Evolutionary conservation across 2,113 vertebrate genomes (phyloP).

Genomic region (Anoplopoma fimbria): DNA sequence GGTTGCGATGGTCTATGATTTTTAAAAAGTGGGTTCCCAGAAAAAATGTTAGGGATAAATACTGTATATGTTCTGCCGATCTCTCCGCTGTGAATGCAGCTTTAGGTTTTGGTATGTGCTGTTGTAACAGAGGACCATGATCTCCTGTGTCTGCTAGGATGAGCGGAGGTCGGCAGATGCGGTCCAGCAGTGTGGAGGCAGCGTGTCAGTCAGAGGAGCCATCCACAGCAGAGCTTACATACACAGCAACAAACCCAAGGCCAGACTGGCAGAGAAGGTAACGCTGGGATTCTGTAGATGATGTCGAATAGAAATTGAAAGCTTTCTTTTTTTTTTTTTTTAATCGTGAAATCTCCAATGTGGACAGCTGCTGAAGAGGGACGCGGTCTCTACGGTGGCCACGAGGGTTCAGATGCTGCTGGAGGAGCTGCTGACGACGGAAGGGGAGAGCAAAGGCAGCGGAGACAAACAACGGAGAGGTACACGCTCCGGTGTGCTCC

Average conservation of each 20-base stretch:
- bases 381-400: slow-evolving; percentile 90
- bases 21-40: neutral
- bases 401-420: slow-evolving; percentile 92
- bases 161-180: slow-evolving; percentile 79
- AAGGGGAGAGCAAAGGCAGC: slow-evolving; percentile 63
- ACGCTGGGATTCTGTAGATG: neutral
- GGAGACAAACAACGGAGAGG: slow-evolving; percentile 46
- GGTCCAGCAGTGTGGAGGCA: slow-evolving; percentile 87
- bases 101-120: neutral
- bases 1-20: neutral
- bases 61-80: neutral
- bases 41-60: neutral
- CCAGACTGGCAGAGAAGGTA: slow-evolving; percentile 91
- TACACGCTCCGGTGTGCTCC: slow-evolving; percentile 13
- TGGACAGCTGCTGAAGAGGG: slow-evolving; percentile 91
- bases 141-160: slow-evolving; percentile 52
- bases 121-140: neutral
- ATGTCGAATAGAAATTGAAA: neutral
- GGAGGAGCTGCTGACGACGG: slow-evolving; percentile 89
- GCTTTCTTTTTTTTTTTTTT: neutral
- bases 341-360: neutral
- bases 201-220: slow-evolving; percentile 86
- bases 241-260: slow-evolving; percentile 91
- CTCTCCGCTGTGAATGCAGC: neutral
- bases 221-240: slow-evolving; percentile 91